Percentiles rank a stretch among this genome's conserved stretches.
Evolutionary conservation across 2,113 vertebrate species (phyloP).

Genomic region (Rhinichthys klamathensis): DNA sequence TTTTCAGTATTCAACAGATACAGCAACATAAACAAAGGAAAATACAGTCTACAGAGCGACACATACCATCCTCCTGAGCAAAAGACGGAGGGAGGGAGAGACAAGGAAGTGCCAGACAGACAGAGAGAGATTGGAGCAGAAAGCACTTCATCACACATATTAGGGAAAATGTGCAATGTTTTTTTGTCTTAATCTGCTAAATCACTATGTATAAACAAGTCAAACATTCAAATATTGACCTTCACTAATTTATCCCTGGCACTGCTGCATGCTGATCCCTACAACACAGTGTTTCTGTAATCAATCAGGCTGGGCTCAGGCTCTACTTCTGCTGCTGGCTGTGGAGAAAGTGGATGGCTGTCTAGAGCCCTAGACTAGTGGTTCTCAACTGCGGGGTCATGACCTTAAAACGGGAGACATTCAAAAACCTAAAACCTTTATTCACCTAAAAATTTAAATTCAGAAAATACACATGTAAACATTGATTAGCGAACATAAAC

Average conservation of each 20-base stretch:
- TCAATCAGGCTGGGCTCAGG: slow-evolving; percentile 57
- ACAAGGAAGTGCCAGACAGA: slow-evolving; percentile 37
- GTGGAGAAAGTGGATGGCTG: slow-evolving; percentile 33
- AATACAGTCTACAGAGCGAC: not conserved
- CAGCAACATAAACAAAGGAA: too few species aligned
- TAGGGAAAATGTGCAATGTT: slow-evolving; percentile 26
- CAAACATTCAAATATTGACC: slow-evolving; percentile 34
- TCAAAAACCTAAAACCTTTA: not conserved
- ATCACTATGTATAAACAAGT: slow-evolving; percentile 29
- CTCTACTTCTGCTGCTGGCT: not conserved
- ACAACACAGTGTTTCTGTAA: slow-evolving; percentile 60
- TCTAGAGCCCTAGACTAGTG: not conserved
- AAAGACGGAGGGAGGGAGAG: slow-evolving; percentile 48
- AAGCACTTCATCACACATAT: slow-evolving; percentile 22
- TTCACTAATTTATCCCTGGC: slow-evolving; percentile 30
- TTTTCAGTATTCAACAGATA: too few species aligned
- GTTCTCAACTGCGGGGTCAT: not conserved
- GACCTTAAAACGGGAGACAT: not conserved
- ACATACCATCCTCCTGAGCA: not conserved
- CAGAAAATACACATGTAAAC: too few species aligned
- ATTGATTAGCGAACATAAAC: too few species aligned
- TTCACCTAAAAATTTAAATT: too few species aligned
- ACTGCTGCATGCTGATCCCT: slow-evolving; percentile 57
- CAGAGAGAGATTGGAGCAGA: slow-evolving; percentile 44
- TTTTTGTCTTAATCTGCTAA: slow-evolving; percentile 27